Base-by-base conservation (phyloP, 2,113 vertebrate species). In the Syrmaticus mikado region DNA sequence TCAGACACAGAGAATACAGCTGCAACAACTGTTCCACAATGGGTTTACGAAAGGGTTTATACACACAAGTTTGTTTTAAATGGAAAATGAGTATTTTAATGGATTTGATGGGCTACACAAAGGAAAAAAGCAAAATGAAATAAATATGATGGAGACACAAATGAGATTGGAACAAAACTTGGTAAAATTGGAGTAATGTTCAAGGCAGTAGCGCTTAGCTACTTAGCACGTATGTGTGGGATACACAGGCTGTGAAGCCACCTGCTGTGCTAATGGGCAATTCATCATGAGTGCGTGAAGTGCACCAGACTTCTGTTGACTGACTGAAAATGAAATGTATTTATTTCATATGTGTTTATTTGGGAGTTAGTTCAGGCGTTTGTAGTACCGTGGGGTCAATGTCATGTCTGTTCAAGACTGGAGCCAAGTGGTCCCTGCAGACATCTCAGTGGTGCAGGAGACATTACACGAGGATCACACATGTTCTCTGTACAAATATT, bases 191-290 rank as follows among this genome's bases (percentile, higher is more conserved):
- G 40, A 41, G 25, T 3, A 32, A 0, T 74, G 19, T 53, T 74
- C 22, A 80, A 34, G 7, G 17, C 4, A 20, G 10, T 76, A 68
- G 36, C 58, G 27, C 36, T 41, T 57, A 65, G 58, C 41, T 62
- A 25, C 32, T 81, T 22, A 85, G 52, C 8, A 87, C 74, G 24
- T 2, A 2, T 34, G 38, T 70, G n/a, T 36, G 50, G 45, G 22
- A 46, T 28, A 5, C 41, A 19, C 27, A 13, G 36, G 21, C 43
- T 46, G 0, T 0, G 0, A 7, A 27, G 6, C 57, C 52, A 45
- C 7, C 12, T 0, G 0, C 2, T 64, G n/a, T 43, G 24, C 11
- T 48, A 7, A 78, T 38, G 22, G 5, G 18, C 16, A 0, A 2
- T 8, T 67, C 40, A 9, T 71, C 66, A 66, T 1, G 25, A 85